These are phyloP conservation scores for Cydia fagiglandana DNA, from an alignment of 1,140 invertebrate species.

Conservation along the genomic window DNA sequence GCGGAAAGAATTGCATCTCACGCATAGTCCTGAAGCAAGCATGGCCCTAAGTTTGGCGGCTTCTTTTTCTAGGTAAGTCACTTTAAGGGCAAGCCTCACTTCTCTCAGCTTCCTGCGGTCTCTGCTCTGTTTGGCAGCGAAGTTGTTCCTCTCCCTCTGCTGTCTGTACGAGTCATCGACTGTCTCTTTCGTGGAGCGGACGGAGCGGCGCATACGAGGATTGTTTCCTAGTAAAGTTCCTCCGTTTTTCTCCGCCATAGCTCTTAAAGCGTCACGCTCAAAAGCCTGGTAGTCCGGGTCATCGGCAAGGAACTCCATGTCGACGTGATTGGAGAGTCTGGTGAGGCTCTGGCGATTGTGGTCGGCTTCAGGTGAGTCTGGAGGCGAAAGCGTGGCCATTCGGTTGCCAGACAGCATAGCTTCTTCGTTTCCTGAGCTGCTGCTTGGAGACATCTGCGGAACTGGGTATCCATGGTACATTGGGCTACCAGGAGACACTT, in stretches of 20 bases:
- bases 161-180: constrained; percentile 90
- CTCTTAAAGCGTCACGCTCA: constrained; percentile 49
- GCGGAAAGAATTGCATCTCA: not conserved
- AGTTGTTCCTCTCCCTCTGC: constrained; percentile 94
- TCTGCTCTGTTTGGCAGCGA: constrained; percentile 95
- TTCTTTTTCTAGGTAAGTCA: constrained; percentile 92
- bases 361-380: not conserved
- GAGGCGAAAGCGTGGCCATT: not conserved
- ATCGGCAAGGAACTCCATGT: constrained; percentile 40
- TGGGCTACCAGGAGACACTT: not conserved
- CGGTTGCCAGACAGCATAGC: not conserved
- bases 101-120: constrained; percentile 94
- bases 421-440: constrained; percentile 3
- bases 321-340: not conserved
- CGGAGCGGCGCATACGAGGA: constrained; percentile 53
- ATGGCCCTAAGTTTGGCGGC: constrained; percentile 84
- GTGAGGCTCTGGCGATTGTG: not conserved
- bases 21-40: constrained; percentile 50
- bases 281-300: constrained; percentile 48
- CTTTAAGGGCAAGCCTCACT: constrained; percentile 93
- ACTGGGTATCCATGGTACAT: not conserved
- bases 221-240: constrained; percentile 54
- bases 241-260: constrained; percentile 58
- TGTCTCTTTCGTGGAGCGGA: constrained; percentile 76
- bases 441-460: not conserved